These are phyloP conservation scores for Agrilus biguttatus DNA, from an alignment of 2,888 invertebrate species.

Conservation along the genomic window DNA sequence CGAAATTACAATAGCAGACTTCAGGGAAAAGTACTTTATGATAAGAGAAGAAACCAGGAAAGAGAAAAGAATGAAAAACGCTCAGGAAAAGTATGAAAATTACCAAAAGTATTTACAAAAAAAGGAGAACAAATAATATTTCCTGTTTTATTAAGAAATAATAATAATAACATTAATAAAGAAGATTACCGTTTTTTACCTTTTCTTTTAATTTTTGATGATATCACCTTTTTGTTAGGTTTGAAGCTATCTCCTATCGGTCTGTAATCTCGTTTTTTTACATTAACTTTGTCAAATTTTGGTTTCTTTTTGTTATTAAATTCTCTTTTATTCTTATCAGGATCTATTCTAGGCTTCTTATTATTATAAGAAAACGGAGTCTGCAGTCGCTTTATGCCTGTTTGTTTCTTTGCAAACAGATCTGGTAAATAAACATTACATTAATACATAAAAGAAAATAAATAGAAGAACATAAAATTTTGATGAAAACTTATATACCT, in stretches of 20 bases:
- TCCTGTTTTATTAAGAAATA: conserved; percentile 4
- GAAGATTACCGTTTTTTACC: not conserved
- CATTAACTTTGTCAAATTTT: not conserved
- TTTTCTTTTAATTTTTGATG: conserved; percentile 1
- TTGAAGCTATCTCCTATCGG: not conserved
- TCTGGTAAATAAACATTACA: conserved; percentile 13
- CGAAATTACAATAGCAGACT: conserved; percentile 32
- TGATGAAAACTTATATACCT: conserved; percentile 39
- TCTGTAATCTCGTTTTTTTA: conserved; percentile 3
- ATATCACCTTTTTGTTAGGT: conserved; percentile 1
- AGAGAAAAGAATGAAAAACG: conserved; percentile 39
- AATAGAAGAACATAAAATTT: not conserved
- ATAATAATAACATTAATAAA: conserved; percentile 7
- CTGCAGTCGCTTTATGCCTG: conserved; percentile 14
- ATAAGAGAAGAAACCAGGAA: conserved; percentile 49
- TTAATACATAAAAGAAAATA: not conserved
- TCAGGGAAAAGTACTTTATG: conserved; percentile 57
- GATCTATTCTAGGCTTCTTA: conserved; percentile 17
- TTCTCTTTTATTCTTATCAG: conserved; percentile 2
- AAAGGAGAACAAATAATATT: conserved; percentile 5
- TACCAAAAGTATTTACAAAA: conserved; percentile 5
- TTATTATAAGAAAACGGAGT: conserved; percentile 15
- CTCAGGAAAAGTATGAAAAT: conserved; percentile 4
- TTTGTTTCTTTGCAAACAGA: conserved; percentile 14
- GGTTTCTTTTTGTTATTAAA: conserved; percentile 1